These are phyloP conservation scores for Thera obeliscata DNA, from an alignment of 2,888 invertebrate genomes.

Conservation along the genomic window DNA sequence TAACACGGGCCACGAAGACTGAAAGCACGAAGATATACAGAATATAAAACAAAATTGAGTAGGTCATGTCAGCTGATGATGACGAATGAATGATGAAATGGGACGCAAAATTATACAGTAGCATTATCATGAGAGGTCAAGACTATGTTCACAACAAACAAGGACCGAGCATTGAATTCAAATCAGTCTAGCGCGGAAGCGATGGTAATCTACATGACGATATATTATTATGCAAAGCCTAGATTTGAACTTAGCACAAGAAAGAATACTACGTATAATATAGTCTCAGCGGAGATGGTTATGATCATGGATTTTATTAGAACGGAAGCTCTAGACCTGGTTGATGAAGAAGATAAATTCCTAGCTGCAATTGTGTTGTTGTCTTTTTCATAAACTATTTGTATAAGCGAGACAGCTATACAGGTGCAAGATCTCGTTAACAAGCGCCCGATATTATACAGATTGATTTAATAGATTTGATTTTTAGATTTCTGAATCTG, in stretches of 20 bases:
- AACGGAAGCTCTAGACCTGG: not conserved
- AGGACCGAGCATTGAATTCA: constrained; percentile 53
- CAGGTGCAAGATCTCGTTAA: not conserved
- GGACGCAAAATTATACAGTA: not conserved
- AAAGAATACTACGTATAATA: too few species aligned
- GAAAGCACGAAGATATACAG: not conserved
- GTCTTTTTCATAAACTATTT: not conserved
- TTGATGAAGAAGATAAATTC: not conserved
- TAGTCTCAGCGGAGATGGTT: not conserved
- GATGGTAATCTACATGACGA: constrained; percentile 12
- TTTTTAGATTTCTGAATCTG: too few species aligned
- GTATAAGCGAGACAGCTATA: not conserved
- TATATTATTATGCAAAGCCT: not conserved
- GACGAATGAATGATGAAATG: not conserved
- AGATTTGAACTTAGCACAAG: not conserved
- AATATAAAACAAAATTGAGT: not conserved
- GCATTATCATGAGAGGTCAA: constrained; percentile 40
- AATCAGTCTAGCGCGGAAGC: constrained; percentile 41
- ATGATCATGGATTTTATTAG: not conserved
- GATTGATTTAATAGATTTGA: too few species aligned
- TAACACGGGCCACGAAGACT: not conserved
- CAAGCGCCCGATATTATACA: too few species aligned
- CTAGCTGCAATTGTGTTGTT: not conserved
- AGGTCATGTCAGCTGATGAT: not conserved
- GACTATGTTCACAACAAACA: constrained; percentile 44